A percentile compares a stretch with the other conserved stretches of the same genome.
These are phyloP conservation scores for Marronus borbonicus DNA, from an alignment of 2,888 invertebrate genomes.

Conservation along the genomic window DNA sequence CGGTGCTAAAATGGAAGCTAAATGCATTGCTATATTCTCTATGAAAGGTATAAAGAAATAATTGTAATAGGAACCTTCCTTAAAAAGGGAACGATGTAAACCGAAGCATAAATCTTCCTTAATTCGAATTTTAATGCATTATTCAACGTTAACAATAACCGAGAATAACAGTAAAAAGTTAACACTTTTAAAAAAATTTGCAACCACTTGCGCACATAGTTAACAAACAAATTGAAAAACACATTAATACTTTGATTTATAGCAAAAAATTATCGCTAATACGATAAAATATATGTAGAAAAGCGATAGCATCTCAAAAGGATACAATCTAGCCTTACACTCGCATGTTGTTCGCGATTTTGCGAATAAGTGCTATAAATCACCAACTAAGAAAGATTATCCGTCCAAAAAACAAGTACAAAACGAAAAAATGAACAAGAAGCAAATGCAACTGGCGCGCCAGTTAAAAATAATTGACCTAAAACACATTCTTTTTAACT, in stretches of 20 bases:
- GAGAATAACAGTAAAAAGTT: no score
- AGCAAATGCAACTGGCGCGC: not conserved
- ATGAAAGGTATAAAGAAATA: no score
- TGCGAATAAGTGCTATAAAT: not conserved
- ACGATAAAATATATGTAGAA: not conserved
- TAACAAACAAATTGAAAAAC: no score
- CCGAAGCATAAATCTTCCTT: no score
- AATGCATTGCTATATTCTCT: no score
- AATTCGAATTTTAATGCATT: no score
- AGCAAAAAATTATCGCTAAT: not conserved
- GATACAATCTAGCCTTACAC: not conserved
- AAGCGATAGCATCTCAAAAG: not conserved
- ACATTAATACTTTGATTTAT: slow-evolving; percentile 1
- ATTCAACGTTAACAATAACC: no score
- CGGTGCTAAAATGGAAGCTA: no score
- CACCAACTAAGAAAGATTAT: not conserved
- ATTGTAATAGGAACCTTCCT: no score
- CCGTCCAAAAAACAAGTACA: not conserved
- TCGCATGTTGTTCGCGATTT: not conserved
- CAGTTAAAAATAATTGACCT: slow-evolving; percentile 42
- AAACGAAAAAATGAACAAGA: not conserved
- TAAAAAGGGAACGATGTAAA: no score
- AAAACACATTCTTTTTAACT: slow-evolving; percentile 24
- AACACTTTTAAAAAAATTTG: not conserved
- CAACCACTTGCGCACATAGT: not conserved